Conservation (phyloP, 2,888 invertebrate genomes). For the Sialis fuliginosa region DNA sequence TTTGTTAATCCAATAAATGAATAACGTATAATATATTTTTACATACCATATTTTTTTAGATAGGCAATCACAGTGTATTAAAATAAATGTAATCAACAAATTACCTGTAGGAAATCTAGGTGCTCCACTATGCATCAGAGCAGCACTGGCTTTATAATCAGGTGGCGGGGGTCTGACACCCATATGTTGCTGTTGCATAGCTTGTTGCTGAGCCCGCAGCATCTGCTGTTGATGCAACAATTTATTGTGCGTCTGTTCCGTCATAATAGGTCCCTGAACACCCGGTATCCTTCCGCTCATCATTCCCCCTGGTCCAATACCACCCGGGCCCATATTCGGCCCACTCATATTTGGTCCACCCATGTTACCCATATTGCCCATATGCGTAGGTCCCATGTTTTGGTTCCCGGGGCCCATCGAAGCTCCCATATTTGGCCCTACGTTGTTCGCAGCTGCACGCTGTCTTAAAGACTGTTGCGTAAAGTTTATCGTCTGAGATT, state of each 20-base stretch:
- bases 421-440: slow-evolving; percentile 12
- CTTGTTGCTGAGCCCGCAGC: slow-evolving; percentile 31
- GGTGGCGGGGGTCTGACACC: slow-evolving; percentile 59
- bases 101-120: slow-evolving; percentile 16
- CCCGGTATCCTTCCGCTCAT: slow-evolving; percentile 8
- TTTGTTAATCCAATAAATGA: no score
- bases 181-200: slow-evolving; percentile 12
- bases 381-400: neutral
- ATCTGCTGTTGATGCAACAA: slow-evolving; percentile 48
- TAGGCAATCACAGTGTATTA: neutral
- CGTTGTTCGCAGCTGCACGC: slow-evolving; percentile 25
- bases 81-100: slow-evolving; percentile 8
- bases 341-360: slow-evolving; percentile 7
- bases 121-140: slow-evolving; percentile 21
- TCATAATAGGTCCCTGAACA: slow-evolving; percentile 7
- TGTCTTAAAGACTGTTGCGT: slow-evolving; percentile 51
- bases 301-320: neutral
- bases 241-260: slow-evolving; percentile 33
- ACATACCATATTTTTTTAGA: no score
- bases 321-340: neutral
- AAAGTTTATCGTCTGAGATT: slow-evolving; percentile 75
- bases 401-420: neutral
- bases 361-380: neutral
- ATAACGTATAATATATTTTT: neutral
- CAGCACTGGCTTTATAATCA: slow-evolving; percentile 59